Evolutionary conservation across 1,140 invertebrate species (phyloP).

Genomic region (Kradibia gibbosae): DNA sequence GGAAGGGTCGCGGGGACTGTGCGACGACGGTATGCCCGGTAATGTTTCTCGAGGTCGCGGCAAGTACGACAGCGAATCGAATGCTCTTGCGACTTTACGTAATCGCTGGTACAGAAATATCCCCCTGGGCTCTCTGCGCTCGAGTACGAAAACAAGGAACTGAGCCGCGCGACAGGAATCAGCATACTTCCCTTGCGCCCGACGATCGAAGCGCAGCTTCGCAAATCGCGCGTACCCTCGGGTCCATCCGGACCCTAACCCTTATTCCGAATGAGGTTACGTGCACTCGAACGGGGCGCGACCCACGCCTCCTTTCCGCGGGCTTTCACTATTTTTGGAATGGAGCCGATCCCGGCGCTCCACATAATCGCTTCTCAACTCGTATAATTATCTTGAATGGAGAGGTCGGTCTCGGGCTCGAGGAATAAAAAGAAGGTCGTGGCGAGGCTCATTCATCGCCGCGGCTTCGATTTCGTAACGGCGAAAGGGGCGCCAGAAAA

Average conservation of each 20-base stretch:
- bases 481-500: constrained; percentile 52
- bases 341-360: not conserved
- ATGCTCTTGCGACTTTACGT: constrained; percentile 56
- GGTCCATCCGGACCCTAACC: constrained; percentile 27
- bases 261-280: constrained; percentile 39
- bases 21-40: not conserved
- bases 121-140: constrained; percentile 3
- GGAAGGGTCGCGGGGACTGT: not conserved
- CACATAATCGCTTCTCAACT: no score
- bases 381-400: not conserved
- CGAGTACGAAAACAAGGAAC: constrained; percentile 35
- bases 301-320: constrained; percentile 3
- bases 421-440: constrained; percentile 11
- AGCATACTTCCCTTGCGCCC: constrained; percentile 8
- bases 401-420: not conserved
- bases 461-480: constrained; percentile 32
- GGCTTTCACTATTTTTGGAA: constrained; percentile 39
- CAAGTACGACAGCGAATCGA: constrained; percentile 26
- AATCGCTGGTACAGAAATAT: constrained; percentile 52
- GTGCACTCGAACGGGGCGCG: not conserved
- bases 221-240: not conserved
- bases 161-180: constrained; percentile 35
- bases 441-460: not conserved
- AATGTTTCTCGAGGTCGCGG: constrained; percentile 39
- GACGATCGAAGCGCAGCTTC: constrained; percentile 34